A percentile compares a stretch with the other conserved stretches of the same genome.
Conservation (phyloP, 2,888 invertebrate species). For the Plusia festucae region DNA sequence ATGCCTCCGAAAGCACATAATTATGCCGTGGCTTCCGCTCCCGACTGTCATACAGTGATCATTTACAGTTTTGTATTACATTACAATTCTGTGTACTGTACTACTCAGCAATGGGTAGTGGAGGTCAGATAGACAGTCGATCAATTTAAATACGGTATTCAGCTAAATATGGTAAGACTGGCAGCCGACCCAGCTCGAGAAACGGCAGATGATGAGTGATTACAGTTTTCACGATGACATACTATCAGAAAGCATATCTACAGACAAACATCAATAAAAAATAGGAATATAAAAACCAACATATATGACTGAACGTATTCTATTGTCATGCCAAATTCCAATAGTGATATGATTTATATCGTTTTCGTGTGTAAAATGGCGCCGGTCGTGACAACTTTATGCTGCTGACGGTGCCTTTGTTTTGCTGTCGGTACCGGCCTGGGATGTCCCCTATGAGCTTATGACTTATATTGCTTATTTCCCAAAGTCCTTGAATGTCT, state of each 20-base stretch:
- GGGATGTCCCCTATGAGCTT: slow-evolving; percentile 63
- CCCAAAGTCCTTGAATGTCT: slow-evolving; percentile 13
- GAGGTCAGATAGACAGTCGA: too few relatives aligned
- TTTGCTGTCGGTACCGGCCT: slow-evolving; percentile 63
- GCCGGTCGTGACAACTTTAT: slow-evolving; percentile 80
- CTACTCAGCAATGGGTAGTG: too few relatives aligned
- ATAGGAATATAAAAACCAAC: slow-evolving; percentile 5
- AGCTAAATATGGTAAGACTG: too few relatives aligned
- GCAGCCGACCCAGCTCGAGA: too few relatives aligned
- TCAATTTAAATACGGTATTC: too few relatives aligned
- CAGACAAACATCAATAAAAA: background rate
- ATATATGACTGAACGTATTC: slow-evolving; percentile 24
- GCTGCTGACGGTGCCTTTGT: slow-evolving; percentile 69
- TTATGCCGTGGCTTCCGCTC: too few relatives aligned
- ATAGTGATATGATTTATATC: slow-evolving; percentile 73
- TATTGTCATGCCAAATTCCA: slow-evolving; percentile 34
- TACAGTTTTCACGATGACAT: too few relatives aligned
- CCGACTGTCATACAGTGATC: too few relatives aligned
- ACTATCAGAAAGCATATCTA: background rate
- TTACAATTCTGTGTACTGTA: too few relatives aligned
- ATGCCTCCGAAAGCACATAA: too few relatives aligned
- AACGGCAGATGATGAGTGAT: too few relatives aligned
- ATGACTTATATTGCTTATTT: slow-evolving; percentile 40
- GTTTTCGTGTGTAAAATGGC: slow-evolving; percentile 73
- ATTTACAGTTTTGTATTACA: too few relatives aligned